A percentile compares a stretch with the other conserved stretches of the same genome.
Conservation (phyloP, 1,140 invertebrate species). For the Gryon sp. region DNA sequence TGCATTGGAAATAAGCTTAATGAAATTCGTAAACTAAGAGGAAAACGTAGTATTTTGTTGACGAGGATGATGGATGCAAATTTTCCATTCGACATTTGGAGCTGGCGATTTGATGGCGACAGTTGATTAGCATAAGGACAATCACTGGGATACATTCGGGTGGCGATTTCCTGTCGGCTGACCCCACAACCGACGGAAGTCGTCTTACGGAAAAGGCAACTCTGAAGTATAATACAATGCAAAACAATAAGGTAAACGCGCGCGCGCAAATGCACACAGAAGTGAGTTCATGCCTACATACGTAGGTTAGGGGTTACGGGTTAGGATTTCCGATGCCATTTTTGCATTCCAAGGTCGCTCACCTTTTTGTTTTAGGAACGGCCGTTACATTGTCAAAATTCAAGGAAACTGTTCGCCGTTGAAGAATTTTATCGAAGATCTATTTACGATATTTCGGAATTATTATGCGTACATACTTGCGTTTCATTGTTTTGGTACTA, state of each 20-base stretch:
- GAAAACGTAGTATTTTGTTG: constrained; percentile 38
- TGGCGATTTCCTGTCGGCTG: constrained; percentile 72
- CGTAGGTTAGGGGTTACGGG: constrained; percentile 72
- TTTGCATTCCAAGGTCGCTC: constrained; percentile 68
- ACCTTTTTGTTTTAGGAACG: constrained; percentile 60
- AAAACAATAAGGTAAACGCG: constrained; percentile 67
- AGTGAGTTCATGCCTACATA: constrained; percentile 70
- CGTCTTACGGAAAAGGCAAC: constrained; percentile 70
- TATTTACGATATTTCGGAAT: too few species aligned
- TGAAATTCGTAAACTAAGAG: constrained; percentile 33
- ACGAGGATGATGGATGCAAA: constrained; percentile 59
- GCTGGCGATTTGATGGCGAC: constrained; percentile 53
- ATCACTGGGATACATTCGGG: constrained; percentile 73
- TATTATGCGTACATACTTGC: too few species aligned
- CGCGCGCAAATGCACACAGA: constrained; percentile 53
- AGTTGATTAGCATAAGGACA: constrained; percentile 73
- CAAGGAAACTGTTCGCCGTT: constrained; percentile 23
- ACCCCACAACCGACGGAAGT: constrained; percentile 71
- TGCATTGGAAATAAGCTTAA: constrained; percentile 12
- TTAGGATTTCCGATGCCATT: constrained; percentile 73
- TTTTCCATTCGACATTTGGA: constrained; percentile 57
- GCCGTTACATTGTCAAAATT: constrained; percentile 41
- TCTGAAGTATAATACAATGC: constrained; percentile 66
- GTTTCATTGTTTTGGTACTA: constrained; percentile 12
- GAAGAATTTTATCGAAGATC: constrained; percentile 9